phyloP scores from a whole-genome alignment of 2,888 invertebrate genomes.

The Hydropsyche betteni region DNA sequence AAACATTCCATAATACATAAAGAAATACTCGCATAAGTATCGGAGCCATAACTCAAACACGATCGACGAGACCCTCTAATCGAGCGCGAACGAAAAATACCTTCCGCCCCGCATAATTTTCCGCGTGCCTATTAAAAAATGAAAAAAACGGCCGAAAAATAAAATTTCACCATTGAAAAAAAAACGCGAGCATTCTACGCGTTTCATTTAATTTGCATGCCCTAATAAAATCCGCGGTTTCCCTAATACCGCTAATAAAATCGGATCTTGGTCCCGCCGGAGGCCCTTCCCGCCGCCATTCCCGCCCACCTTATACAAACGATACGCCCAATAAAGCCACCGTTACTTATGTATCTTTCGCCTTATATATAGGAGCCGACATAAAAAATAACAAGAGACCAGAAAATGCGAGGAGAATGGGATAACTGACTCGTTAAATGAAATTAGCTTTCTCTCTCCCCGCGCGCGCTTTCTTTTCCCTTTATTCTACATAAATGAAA shows the following conservation, averaged over 20 bases:
- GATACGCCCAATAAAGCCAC: conserved; percentile 50
- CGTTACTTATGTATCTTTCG: conserved; percentile 36
- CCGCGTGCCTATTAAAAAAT: not conserved
- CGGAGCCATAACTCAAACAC: too few relatives aligned
- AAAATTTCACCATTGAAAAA: not conserved
- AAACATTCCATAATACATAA: too few relatives aligned
- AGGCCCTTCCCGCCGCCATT: conserved; percentile 5
- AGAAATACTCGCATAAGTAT: too few relatives aligned
- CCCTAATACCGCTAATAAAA: conserved; percentile 51
- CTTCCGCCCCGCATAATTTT: not conserved
- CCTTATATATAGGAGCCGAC: conserved; percentile 45
- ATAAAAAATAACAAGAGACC: conserved; percentile 43
- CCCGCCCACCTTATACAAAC: conserved; percentile 42
- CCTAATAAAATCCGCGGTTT: conserved; percentile 50
- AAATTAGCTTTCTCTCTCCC: conserved; percentile 48
- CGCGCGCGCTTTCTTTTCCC: not conserved
- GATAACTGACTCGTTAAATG: conserved; percentile 52
- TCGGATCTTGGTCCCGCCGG: conserved; percentile 46
- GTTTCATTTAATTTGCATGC: conserved; percentile 41
- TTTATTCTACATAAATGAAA: not conserved
- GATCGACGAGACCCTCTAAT: too few relatives aligned
- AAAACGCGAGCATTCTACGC: conserved; percentile 17
- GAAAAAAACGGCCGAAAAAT: conserved; percentile 1
- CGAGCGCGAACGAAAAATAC: too few relatives aligned
- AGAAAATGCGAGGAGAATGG: conserved; percentile 42